Conservation (phyloP, 2,888 invertebrate genomes). For the Ethmia dodecea region DNA sequence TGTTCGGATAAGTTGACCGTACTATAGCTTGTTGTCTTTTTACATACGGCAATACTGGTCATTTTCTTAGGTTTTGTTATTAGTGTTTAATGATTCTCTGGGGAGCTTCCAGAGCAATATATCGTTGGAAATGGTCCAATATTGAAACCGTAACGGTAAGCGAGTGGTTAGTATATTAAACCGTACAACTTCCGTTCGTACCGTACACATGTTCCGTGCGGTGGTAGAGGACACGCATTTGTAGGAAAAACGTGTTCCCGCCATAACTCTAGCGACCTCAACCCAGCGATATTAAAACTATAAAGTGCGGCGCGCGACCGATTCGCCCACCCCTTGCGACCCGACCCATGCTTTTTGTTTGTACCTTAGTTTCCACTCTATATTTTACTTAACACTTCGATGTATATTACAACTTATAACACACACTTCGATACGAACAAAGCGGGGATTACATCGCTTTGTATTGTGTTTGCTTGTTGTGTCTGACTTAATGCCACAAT, state of each 20-base stretch:
- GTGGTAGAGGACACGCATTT: conserved; percentile 46
- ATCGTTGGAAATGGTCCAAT: conserved; percentile 16
- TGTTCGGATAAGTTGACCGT: conserved; percentile 26
- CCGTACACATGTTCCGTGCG: conserved; percentile 32
- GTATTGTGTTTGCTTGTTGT: background rate
- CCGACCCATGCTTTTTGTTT: conserved; percentile 37
- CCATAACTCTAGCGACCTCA: conserved; percentile 54
- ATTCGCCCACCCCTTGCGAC: conserved; percentile 38
- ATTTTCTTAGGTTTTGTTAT: conserved; percentile 26
- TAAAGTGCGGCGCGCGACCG: conserved; percentile 63
- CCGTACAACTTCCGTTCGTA: conserved; percentile 29
- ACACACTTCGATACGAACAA: conserved; percentile 25
- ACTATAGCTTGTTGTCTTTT: conserved; percentile 26
- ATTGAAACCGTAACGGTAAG: conserved; percentile 32
- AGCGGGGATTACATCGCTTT: conserved; percentile 1
- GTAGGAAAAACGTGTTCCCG: conserved; percentile 51
- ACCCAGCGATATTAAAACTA: conserved; percentile 72
- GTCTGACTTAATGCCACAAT: no score
- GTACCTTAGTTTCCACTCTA: conserved; percentile 25
- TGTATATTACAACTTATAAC: conserved; percentile 36
- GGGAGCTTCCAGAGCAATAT: conserved; percentile 1
- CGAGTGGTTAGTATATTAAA: conserved; percentile 32
- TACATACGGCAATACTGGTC: conserved; percentile 15
- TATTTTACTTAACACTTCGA: conserved; percentile 40
- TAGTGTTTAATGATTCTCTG: conserved; percentile 25